phyloP scores from a whole-genome alignment of 2,888 invertebrate species.

The Himalopsyche anomala region DNA sequence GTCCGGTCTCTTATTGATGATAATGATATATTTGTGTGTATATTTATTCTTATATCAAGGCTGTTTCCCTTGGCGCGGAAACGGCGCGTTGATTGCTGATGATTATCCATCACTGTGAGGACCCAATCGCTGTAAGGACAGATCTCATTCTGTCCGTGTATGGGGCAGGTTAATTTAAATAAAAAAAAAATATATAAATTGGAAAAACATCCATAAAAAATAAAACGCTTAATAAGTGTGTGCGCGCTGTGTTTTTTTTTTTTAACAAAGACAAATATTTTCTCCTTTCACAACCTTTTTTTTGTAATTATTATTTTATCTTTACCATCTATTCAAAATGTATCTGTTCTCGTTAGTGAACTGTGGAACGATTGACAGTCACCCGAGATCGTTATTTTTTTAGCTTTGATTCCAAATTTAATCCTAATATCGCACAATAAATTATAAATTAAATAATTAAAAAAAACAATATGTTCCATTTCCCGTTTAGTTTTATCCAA shows the following conservation, averaged over 20 bases:
- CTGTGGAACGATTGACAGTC: background rate
- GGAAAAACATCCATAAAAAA: slow-evolving; percentile 53
- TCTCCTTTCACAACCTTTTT: background rate
- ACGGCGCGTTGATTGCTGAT: slow-evolving; percentile 57
- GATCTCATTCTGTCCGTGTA: background rate
- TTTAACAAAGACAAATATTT: slow-evolving; percentile 42
- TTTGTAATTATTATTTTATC: background rate
- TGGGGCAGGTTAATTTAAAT: slow-evolving; percentile 45
- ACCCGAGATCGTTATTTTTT: background rate
- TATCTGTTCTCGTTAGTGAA: slow-evolving; percentile 6
- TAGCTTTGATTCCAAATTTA: background rate
- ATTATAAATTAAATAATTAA: background rate
- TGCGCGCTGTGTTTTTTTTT: slow-evolving; percentile 50
- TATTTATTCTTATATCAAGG: slow-evolving; percentile 62
- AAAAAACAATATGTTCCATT: background rate
- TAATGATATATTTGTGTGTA: slow-evolving; percentile 46
- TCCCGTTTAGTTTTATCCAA: slow-evolving; percentile 24
- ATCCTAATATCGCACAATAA: slow-evolving; percentile 27
- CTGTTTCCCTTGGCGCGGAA: slow-evolving; percentile 56
- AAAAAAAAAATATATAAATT: slow-evolving; percentile 47
- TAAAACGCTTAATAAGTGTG: slow-evolving; percentile 57
- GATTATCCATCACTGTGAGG: slow-evolving; percentile 33
- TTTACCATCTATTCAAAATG: slow-evolving; percentile 31
- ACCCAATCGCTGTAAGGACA: slow-evolving; percentile 41
- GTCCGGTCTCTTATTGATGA: slow-evolving; percentile 36